These are phyloP conservation scores for Pundamilia nyererei DNA, from an alignment of 2,113 vertebrate species.

Conservation along the genomic window DNA sequence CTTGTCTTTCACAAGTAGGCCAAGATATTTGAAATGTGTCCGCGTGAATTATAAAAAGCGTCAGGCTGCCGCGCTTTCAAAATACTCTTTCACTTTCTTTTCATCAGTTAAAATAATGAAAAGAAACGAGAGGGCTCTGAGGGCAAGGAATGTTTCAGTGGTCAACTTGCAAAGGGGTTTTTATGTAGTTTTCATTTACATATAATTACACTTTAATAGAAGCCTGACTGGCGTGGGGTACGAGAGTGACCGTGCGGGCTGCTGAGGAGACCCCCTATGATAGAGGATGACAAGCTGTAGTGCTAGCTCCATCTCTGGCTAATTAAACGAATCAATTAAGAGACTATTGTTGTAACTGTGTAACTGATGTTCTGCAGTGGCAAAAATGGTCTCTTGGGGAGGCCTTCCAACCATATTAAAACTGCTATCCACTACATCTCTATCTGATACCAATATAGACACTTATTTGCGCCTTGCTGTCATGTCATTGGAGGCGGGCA, in stretches of 20 bases:
- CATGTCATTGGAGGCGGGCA: slow-evolving; percentile 89
- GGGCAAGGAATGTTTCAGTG: slow-evolving; percentile 27
- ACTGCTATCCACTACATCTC: slow-evolving; percentile 89
- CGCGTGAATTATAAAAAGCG: neutral
- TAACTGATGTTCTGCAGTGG: slow-evolving; percentile 92
- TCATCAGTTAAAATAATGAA: neutral
- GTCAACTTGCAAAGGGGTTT: slow-evolving; percentile 50
- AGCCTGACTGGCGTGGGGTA: slow-evolving; percentile 74
- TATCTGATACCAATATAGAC: slow-evolving; percentile 98
- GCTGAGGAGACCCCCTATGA: slow-evolving; percentile 65
- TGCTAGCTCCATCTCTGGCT: slow-evolving; percentile 87
- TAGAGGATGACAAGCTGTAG: slow-evolving; percentile 84
- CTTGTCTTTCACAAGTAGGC: slow-evolving; percentile 18
- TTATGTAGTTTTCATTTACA: slow-evolving; percentile 71
- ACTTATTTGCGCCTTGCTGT: slow-evolving; percentile 98
- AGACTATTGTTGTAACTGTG: slow-evolving; percentile 89
- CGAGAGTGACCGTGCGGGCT: slow-evolving; percentile 58
- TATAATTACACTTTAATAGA: slow-evolving; percentile 73
- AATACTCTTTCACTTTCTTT: neutral
- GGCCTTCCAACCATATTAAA: slow-evolving; percentile 89
- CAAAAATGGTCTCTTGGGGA: slow-evolving; percentile 93
- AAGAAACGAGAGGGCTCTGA: neutral
- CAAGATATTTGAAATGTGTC: slow-evolving; percentile 17
- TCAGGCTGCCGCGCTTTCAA: neutral
- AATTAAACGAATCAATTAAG: slow-evolving; percentile 99